Evolutionary conservation across 2,797 vertebrate genomes (phyloP).

Genomic region (Loriculus beryllinus): DNA sequence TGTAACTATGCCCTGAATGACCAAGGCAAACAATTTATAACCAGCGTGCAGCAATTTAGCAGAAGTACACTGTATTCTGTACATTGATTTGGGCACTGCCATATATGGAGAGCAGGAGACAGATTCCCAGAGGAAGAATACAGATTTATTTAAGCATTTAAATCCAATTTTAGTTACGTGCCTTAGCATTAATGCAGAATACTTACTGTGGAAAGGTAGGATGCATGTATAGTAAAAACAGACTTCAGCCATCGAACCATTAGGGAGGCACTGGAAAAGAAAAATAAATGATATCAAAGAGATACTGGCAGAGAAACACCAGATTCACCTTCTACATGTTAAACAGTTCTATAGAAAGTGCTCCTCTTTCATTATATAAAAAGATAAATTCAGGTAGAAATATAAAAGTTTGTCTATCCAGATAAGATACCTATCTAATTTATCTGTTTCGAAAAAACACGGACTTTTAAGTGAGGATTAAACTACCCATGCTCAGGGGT

Average conservation of each 20-base stretch:
- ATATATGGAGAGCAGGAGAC: background rate
- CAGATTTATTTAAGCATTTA: background rate
- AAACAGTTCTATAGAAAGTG: background rate
- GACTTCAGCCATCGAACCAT: slow-evolving; percentile 95
- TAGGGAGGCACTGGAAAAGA: slow-evolving; percentile 82
- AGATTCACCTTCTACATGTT: background rate
- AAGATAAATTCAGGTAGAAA: background rate
- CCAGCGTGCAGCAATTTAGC: background rate
- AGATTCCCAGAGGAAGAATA: background rate
- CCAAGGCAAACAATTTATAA: background rate
- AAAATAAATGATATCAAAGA: background rate
- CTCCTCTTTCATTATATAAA: background rate
- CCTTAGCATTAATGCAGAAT: background rate
- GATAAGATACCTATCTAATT: background rate
- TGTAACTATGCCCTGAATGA: background rate
- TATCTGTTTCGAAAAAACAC: background rate
- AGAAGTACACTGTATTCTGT: background rate
- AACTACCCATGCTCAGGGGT: background rate
- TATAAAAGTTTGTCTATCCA: background rate
- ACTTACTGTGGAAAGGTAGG: slow-evolving; percentile 95
- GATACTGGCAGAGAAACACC: background rate
- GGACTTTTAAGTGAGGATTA: background rate
- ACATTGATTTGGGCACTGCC: background rate
- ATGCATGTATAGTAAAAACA: slow-evolving; percentile 89
- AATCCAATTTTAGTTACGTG: background rate